Evolutionary conservation across 2,797 vertebrate genomes (phyloP), one percentile per base, ranked within the genome.

Genomic region (Tadarida brasiliensis): DNA sequence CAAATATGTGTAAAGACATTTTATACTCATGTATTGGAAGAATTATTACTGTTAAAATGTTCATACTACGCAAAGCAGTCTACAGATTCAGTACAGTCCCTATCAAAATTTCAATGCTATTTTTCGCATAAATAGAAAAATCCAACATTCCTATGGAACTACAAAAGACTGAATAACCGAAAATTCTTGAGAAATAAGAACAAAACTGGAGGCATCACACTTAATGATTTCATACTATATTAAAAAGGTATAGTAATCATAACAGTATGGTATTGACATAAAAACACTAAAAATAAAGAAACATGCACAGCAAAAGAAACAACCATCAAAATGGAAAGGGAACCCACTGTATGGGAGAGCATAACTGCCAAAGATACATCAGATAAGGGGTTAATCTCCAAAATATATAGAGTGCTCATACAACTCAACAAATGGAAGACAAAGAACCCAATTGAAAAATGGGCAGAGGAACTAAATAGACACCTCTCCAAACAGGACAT

Each of bases 71-170:
- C 14, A 61, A 59, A 73, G 28, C 54, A 90, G 68, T 80, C 15
- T 90, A 80, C 35, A 80, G 4, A 68, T 90, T 90, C 49, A 90
- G 3, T 49, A 54, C n/a, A 86, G 28, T 51, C 33, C 19, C 39
- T 78, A 35, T 70, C 54, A 49, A 86, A 86, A 86, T 78, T 78
- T 54, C 19, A 92, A 9, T 39, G 63, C 5, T 6, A 57, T 90
- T n/a, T 90, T 89, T 80, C 17, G 44, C 76, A 80, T 39, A 57
- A 90, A 56, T 39, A 68, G 71, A 90, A 78, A 80, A 67, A 56
- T 28, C 10, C 70, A 70, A 33, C 68, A n/a, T 89, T 89, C 54
- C 26, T 63, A 77, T 30, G 26, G 47, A 78, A n/a, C n/a, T 49
- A n/a, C 33, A 68, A 78, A 89, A 56, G 17, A 67, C 28, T 12